phyloP scores from a whole-genome alignment of 1,140 invertebrate genomes.

The Pomacea maculata region DNA sequence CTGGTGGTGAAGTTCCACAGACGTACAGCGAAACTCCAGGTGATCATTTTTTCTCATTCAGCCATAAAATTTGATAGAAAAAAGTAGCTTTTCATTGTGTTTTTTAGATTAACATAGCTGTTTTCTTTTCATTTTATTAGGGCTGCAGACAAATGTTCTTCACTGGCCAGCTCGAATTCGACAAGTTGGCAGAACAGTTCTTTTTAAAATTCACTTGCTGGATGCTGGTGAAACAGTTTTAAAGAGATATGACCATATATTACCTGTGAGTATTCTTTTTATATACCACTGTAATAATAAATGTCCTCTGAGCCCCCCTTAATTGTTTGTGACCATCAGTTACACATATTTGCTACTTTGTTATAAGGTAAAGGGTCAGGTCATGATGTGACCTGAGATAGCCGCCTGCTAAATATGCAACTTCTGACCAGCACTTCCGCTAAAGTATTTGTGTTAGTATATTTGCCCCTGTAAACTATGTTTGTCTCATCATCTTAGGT shows the following conservation, averaged over 20 bases:
- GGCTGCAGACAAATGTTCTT: conserved; percentile 70
- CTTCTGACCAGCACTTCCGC: too few species aligned
- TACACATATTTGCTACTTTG: too few species aligned
- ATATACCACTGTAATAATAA: too few species aligned
- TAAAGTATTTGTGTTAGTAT: too few species aligned
- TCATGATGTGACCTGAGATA: too few species aligned
- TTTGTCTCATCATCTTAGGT: not conserved
- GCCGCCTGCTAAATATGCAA: too few species aligned
- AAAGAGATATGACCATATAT: conserved; percentile 72
- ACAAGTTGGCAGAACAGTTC: conserved; percentile 67
- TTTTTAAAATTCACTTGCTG: conserved; percentile 73
- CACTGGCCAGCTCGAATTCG: conserved; percentile 73
- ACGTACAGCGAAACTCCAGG: conserved; percentile 68
- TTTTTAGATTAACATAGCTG: not conserved
- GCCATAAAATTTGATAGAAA: not conserved
- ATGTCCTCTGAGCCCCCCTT: too few species aligned
- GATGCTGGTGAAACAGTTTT: conserved; percentile 71
- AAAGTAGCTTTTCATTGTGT: not conserved
- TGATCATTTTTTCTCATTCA: conserved; percentile 24
- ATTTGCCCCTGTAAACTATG: too few species aligned
- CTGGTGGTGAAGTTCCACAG: conserved; percentile 61
- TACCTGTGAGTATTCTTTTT: conserved; percentile 65
- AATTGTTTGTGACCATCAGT: too few species aligned
- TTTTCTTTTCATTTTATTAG: conserved; percentile 43
- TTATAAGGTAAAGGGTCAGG: too few species aligned